Evolutionary conservation across 2,113 vertebrate genomes (phyloP), one percentile per base, ranked within the genome.

Genomic region (Plecturocebus donacophilus): DNA sequence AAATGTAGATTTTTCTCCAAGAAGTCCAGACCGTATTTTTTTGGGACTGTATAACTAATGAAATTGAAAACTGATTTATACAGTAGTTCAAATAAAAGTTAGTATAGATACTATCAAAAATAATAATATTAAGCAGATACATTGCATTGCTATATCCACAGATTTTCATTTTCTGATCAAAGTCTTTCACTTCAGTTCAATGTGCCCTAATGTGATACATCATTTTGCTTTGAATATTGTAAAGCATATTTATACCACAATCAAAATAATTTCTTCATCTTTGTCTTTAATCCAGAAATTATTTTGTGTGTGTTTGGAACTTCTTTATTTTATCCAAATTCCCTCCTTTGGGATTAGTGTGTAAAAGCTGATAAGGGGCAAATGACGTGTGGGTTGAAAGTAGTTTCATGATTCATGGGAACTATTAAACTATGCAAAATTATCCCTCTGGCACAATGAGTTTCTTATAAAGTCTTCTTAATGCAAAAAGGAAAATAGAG

Each of bases 381-480:
- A 94, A 96, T 71, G 76, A 97, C 93, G 49, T 93, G 75, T 95
- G 93, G 82, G 86, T 90, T 96, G 86, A 90, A 81, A 96, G 83
- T 93, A 94, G 66, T 90, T 97, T 83, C 64, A 87, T 93, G 95
- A 96, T 95, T 97, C 95, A 92, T 95, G 96, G 49, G 64, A 95
- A 95, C 75, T 87, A 83, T 81, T 96, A 97, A 94, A 89, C 79
- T 97, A 61, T 81, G 89, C 42, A 97, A 97, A 97, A 97, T 95
- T 94, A 95, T 95, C 87, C 92, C 92, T 93, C n/a, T 73, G 23
- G 19, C 54, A 97, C 95, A 97, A 96, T 97, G 96, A 95, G 75
- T 96, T 96, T 97, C 79, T 97, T 97, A 97, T 97, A 90, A 97
- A 94, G 76, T 2, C 96, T 96, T 92, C 84, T 96, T 95, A 94